These are phyloP conservation scores for Sciurus carolinensis DNA, from an alignment of 2,797 vertebrate genomes.

Conservation along the genomic window DNA sequence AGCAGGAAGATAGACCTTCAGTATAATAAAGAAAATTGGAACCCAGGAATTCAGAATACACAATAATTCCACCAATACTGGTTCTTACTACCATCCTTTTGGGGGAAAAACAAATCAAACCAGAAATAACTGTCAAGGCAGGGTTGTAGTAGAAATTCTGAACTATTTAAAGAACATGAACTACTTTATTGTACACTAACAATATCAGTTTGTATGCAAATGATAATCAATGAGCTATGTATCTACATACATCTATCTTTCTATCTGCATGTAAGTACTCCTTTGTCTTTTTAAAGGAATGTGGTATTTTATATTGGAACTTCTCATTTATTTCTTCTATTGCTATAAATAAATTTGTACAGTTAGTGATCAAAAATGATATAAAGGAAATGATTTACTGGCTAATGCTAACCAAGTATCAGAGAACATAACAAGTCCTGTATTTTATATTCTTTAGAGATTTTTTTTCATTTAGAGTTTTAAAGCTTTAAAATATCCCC, in stretches of 20 bases:
- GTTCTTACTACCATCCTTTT: neutral
- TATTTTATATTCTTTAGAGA: constrained; percentile 39
- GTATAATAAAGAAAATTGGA: constrained; percentile 12
- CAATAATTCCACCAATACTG: constrained; percentile 1
- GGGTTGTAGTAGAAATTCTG: constrained; percentile 19
- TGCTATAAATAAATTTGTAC: constrained; percentile 18
- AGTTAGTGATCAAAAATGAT: neutral
- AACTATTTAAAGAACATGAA: neutral
- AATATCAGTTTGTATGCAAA: neutral
- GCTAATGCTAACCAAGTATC: constrained; percentile 8
- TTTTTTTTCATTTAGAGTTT: neutral
- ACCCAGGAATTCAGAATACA: neutral
- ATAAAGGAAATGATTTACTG: constrained; percentile 24
- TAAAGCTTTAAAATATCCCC: constrained; percentile 9
- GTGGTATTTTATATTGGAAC: neutral
- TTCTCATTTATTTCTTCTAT: constrained; percentile 50
- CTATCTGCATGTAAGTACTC: constrained; percentile 43
- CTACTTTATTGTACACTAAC: neutral
- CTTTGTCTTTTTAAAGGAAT: constrained; percentile 61
- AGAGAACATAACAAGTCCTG: neutral
- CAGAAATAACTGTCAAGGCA: constrained; percentile 21
- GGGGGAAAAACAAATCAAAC: neutral
- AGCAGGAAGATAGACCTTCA: neutral
- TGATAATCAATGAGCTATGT: neutral
- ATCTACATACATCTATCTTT: neutral